Percentiles rank a stretch among this genome's conserved stretches.
phyloP scores from a whole-genome alignment of 1,140 invertebrate genomes.

The Orius insidiosus region DNA sequence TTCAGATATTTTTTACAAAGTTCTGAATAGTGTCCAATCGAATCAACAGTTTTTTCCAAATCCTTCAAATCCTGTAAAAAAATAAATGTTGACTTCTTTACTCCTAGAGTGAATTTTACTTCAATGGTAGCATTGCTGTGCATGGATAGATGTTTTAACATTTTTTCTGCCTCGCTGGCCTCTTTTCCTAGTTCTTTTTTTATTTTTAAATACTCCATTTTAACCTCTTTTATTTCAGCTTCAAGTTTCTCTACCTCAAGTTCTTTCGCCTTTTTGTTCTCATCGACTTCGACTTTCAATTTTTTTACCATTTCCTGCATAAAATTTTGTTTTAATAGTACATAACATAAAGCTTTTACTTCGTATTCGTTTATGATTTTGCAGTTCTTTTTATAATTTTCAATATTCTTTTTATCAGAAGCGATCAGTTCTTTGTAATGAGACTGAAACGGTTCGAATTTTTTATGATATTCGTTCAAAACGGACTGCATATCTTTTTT shows the following conservation, averaged over 20 bases:
- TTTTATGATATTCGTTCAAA: conserved; percentile 23
- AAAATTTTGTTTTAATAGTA: conserved; percentile 18
- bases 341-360: too few species aligned
- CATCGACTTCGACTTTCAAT: conserved; percentile 20
- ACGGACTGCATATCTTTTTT: conserved; percentile 14
- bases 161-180: conserved; percentile 20
- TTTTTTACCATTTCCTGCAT: conserved; percentile 20
- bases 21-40: conserved; percentile 20
- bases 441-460: conserved; percentile 24
- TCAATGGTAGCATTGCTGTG: conserved; percentile 23
- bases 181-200: conserved; percentile 14
- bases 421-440: conserved; percentile 28
- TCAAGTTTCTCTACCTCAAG: conserved; percentile 21
- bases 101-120: too few species aligned
- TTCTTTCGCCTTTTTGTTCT: conserved; percentile 12
- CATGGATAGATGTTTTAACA: conserved; percentile 24
- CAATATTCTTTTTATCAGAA: conserved; percentile 22
- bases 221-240: conserved; percentile 20
- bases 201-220: neutral
- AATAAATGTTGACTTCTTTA: conserved; percentile 1
- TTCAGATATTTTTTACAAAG: conserved; percentile 24
- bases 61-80: conserved; percentile 23
- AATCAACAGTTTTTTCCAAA: conserved; percentile 21
- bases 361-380: conserved; percentile 21
- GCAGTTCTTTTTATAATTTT: conserved; percentile 22